Base-by-base conservation (phyloP, 2,113 vertebrate species). In the Rhabdomys dilectus region DNA sequence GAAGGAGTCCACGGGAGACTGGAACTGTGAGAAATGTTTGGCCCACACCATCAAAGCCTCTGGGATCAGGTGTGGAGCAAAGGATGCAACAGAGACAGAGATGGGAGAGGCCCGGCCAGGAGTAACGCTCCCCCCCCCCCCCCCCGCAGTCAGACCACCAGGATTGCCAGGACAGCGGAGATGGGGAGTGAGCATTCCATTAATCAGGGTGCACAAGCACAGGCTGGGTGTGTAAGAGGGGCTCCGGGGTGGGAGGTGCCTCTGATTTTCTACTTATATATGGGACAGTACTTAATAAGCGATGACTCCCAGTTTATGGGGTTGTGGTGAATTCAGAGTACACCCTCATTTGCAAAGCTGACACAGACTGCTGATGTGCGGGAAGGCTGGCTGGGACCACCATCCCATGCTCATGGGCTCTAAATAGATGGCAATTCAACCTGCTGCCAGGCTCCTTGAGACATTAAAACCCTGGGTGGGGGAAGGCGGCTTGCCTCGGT, bases 341-440 rank as follows among this genome's bases (percentile, higher is more conserved):
- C 17, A 60, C 39, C 26, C 72, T 60, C 31, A 1, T 51, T 64
- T 90, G 53, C 70, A 31, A 34, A 42, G 53, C 53, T 21, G 24
- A 39, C 76, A 66, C 34, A 17, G 68, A 7, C 72, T 10, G 22
- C 48, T 3, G 29, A 72, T 42, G 10, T 0, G 0, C 0, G 0
- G 31, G 53, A 80, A 31, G 45, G 0, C 13, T 6, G 21, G 93
- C 62, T 0, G 1, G 89, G 34, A 17, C 2, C 0, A 13, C 36
- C 0, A 53, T 39, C 76, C 62, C 34, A 4, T 0, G 5, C 66
- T 7, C 0, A 10, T 53, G 6, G 60, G 60, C 31, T 7, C 7
- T 0, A 51, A 36, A 1, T 0, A 29, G 86, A 39, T 0, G 0
- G 68, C 0, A 10, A 17, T 58, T 17, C 0, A 56, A 5, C 62